Percentiles rank a stretch among this genome's conserved stretches.
phyloP scores from a whole-genome alignment of 2,888 invertebrate species.

The Drepana falcataria region DNA sequence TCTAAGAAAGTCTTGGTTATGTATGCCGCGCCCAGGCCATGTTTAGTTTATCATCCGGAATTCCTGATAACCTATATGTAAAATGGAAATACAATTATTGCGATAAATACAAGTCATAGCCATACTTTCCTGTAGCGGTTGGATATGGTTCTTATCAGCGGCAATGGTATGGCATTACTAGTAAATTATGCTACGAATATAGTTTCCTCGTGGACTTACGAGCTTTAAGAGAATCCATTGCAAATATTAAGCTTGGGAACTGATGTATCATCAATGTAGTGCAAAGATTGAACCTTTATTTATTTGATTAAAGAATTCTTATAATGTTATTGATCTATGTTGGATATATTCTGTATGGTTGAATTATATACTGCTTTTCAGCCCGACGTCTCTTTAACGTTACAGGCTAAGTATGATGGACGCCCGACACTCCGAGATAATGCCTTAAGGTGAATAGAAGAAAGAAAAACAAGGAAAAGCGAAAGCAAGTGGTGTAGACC shows the following conservation, averaged over 20 bases:
- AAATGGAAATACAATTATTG: conserved; percentile 59
- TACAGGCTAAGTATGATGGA: too few relatives aligned
- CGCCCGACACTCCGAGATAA: neutral
- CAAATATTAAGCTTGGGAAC: too few relatives aligned
- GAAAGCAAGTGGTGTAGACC: conserved; percentile 18
- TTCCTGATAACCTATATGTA: conserved; percentile 75
- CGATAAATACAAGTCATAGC: conserved; percentile 55
- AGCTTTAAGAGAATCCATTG: too few relatives aligned
- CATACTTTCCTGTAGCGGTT: conserved; percentile 55
- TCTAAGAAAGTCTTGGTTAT: conserved; percentile 25
- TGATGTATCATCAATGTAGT: too few relatives aligned
- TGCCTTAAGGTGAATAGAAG: conserved; percentile 1
- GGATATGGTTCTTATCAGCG: conserved; percentile 38
- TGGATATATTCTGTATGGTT: too few relatives aligned
- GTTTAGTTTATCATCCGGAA: conserved; percentile 63
- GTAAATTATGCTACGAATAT: neutral
- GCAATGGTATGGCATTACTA: conserved; percentile 16
- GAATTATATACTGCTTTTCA: too few relatives aligned
- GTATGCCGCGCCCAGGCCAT: conserved; percentile 41
- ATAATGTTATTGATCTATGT: too few relatives aligned
- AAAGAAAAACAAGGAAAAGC: conserved; percentile 19
- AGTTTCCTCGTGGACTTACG: neutral
- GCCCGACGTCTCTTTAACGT: too few relatives aligned
- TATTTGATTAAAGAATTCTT: too few relatives aligned
- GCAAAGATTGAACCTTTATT: too few relatives aligned